These are phyloP conservation scores for Limnephilus rhombicus DNA, from an alignment of 2,888 invertebrate species.

Conservation along the genomic window DNA sequence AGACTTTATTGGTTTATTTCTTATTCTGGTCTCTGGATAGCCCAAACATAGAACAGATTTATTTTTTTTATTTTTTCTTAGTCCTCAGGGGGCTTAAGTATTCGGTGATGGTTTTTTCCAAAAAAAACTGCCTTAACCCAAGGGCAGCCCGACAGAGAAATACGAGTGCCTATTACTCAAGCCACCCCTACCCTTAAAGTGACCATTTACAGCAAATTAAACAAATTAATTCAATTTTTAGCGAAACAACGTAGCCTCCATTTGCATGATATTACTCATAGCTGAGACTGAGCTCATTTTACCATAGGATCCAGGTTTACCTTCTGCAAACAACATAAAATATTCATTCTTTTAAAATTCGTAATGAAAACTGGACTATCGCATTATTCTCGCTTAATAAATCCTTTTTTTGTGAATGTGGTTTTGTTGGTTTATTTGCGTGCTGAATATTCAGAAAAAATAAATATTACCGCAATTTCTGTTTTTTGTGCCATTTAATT, in stretches of 20 bases:
- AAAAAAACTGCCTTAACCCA: conserved; percentile 3
- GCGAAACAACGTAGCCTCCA: conserved; percentile 47
- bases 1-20: background rate
- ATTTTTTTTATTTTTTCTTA: background rate
- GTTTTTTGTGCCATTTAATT: background rate
- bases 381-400: conserved; percentile 9
- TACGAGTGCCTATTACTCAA: conserved; percentile 49
- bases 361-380: conserved; percentile 8
- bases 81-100: background rate
- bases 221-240: conserved; percentile 62
- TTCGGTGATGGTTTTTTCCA: background rate
- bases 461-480: background rate
- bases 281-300: background rate
- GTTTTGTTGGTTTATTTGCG: background rate
- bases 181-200: conserved; percentile 42
- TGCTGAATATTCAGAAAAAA: background rate
- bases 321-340: conserved; percentile 17
- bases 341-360: conserved; percentile 35
- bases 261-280: conserved; percentile 46
- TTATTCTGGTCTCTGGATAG: background rate
- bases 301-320: conserved; percentile 7
- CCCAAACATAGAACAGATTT: background rate
- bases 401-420: background rate
- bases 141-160: conserved; percentile 40
- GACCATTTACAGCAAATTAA: conserved; percentile 61